These are phyloP conservation scores for Drosophila kanekoi DNA, from an alignment of 2,888 invertebrate genomes.

Conservation along the genomic window DNA sequence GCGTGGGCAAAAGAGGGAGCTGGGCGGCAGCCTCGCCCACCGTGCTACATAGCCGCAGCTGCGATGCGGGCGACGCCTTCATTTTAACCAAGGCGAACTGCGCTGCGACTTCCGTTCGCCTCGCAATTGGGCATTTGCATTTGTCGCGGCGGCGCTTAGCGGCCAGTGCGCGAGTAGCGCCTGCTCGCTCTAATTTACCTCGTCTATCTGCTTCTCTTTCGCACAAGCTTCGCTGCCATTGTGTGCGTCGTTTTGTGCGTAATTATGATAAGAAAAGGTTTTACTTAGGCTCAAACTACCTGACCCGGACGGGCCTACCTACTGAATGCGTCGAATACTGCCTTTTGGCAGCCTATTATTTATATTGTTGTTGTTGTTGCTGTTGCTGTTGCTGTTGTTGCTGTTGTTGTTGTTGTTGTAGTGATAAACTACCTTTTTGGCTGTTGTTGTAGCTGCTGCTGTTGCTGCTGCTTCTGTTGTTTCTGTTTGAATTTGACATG, in stretches of 20 bases:
- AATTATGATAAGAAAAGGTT: slow-evolving; percentile 82
- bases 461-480: slow-evolving; percentile 62
- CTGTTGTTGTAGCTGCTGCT: slow-evolving; percentile 42
- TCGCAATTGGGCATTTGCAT: slow-evolving; percentile 71
- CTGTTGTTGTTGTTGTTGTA: slow-evolving; percentile 64
- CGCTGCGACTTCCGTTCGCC: slow-evolving; percentile 61
- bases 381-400: slow-evolving; percentile 44
- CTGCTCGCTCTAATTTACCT: slow-evolving; percentile 1
- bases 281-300: slow-evolving; percentile 62
- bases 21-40: slow-evolving; percentile 58
- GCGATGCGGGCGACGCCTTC: slow-evolving; percentile 69
- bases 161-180: not conserved
- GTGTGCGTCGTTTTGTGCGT: slow-evolving; percentile 72
- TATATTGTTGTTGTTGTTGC: slow-evolving; percentile 40
- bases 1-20: slow-evolving; percentile 46
- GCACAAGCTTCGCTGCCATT: slow-evolving; percentile 3
- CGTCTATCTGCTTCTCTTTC: not conserved
- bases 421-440: slow-evolving; percentile 75
- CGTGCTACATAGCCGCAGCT: slow-evolving; percentile 47
- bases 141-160: slow-evolving; percentile 45
- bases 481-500: slow-evolving; percentile 80
- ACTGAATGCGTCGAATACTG: slow-evolving; percentile 9
- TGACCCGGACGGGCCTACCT: slow-evolving; percentile 19
- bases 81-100: slow-evolving; percentile 5
- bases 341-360: slow-evolving; percentile 79